Evolutionary conservation across 2,797 vertebrate species (phyloP).

Genomic region (Pachyuromys duprasi): DNA sequence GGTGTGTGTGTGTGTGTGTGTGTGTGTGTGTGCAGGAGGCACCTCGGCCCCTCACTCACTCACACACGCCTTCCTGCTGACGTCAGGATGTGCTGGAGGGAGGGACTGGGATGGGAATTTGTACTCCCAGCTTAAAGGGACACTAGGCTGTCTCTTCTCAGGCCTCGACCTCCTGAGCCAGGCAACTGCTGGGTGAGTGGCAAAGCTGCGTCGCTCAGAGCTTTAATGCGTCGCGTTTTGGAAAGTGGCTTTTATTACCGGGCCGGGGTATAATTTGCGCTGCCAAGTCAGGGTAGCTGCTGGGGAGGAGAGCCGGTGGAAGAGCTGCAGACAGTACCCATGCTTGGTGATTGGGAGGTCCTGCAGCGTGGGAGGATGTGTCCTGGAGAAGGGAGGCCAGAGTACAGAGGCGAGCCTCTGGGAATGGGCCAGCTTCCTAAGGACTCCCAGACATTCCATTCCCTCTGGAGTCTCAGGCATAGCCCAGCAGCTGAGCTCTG

Average conservation of each 20-base stretch:
- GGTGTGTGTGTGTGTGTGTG: background rate
- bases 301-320: slow-evolving; percentile 26
- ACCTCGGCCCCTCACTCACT: slow-evolving; percentile 76
- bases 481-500: background rate
- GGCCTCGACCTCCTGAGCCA: background rate
- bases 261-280: slow-evolving; percentile 66
- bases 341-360: slow-evolving; percentile 7
- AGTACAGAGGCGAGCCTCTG: background rate
- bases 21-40: slow-evolving; percentile 70
- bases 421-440: background rate
- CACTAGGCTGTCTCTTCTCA: background rate
- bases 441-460: background rate
- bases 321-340: background rate
- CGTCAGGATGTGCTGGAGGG: slow-evolving; percentile 86
- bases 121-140: slow-evolving; percentile 83
- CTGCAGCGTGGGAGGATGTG: fast-evolving
- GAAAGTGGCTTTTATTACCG: slow-evolving; percentile 74
- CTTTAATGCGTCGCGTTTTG: slow-evolving; percentile 65
- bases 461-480: background rate
- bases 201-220: background rate
- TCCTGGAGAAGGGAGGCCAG: background rate
- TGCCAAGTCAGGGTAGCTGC: slow-evolving; percentile 47
- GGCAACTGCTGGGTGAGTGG: background rate
- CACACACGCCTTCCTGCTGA: slow-evolving; percentile 85
- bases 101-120: slow-evolving; percentile 80